Evolutionary conservation across 2,888 invertebrate genomes (phyloP).

Genomic region (Spisula subtruncata): DNA sequence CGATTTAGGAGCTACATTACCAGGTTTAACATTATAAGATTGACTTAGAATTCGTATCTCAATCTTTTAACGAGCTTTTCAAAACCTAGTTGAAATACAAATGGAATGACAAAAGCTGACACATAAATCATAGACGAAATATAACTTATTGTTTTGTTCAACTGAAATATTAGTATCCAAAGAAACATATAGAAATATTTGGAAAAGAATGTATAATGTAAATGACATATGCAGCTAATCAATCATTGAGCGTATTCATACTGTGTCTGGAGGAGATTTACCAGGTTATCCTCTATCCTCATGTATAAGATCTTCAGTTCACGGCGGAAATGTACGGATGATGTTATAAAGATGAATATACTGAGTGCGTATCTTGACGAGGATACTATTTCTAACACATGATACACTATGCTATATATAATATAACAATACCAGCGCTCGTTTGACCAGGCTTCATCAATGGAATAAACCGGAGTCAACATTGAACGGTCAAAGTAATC

Average conservation of each 20-base stretch:
- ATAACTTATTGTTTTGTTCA: too few species aligned
- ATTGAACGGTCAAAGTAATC: conserved; percentile 61
- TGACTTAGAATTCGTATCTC: too few species aligned
- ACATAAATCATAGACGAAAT: too few species aligned
- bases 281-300: not conserved
- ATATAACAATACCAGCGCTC: conserved; percentile 36
- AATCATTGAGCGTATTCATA: too few species aligned
- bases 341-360: conserved; percentile 42
- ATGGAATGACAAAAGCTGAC: too few species aligned
- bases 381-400: conserved; percentile 29
- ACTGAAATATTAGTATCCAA: too few species aligned
- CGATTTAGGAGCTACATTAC: too few species aligned
- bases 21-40: too few species aligned
- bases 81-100: too few species aligned
- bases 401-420: conserved; percentile 6
- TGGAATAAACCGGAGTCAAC: conserved; percentile 32
- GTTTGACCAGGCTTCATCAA: conserved; percentile 23
- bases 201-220: too few species aligned
- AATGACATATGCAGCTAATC: not conserved
- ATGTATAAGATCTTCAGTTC: conserved; percentile 17
- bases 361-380: conserved; percentile 41
- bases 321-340: conserved; percentile 39
- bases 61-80: too few species aligned
- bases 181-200: too few species aligned
- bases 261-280: not conserved